phyloP scores from a whole-genome alignment of 2,888 invertebrate genomes.

The Heteromurus nitidus region DNA sequence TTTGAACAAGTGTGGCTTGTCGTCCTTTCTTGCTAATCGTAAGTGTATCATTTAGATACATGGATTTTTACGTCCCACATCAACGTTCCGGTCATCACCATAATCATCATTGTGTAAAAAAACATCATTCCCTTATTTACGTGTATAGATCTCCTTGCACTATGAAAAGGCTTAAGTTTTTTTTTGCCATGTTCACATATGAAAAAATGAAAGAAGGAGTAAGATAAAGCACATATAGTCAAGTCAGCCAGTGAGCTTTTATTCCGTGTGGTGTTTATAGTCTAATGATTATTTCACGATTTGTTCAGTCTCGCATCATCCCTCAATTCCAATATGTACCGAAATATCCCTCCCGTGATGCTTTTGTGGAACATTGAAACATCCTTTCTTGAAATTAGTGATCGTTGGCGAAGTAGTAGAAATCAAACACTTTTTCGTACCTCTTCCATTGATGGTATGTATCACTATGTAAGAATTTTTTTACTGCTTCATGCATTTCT shows the following conservation, averaged over 20 bases:
- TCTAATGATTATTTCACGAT: constrained; percentile 43
- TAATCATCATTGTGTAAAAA: constrained; percentile 27
- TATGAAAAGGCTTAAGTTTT: not conserved
- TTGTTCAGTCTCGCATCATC: constrained; percentile 32
- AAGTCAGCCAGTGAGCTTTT: too few relatives aligned
- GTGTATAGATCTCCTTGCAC: not conserved
- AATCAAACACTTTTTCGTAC: not conserved
- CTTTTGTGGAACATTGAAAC: not conserved
- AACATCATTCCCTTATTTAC: constrained; percentile 36
- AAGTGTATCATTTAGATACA: not conserved
- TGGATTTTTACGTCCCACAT: constrained; percentile 48
- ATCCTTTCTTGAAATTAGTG: not conserved
- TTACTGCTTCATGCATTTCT: too few relatives aligned
- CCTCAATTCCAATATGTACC: not conserved
- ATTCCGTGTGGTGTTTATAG: too few relatives aligned
- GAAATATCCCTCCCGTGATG: too few relatives aligned
- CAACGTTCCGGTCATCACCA: constrained; percentile 59
- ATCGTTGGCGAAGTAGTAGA: not conserved
- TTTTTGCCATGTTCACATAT: not conserved
- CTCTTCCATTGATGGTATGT: too few relatives aligned
- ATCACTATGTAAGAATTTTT: too few relatives aligned
- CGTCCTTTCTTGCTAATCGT: constrained; percentile 18
- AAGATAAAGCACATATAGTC: not conserved
- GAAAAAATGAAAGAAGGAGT: not conserved
- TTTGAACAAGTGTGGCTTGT: not conserved